Conservation (phyloP, 2,113 vertebrate species). For the Zeus faber region DNA sequence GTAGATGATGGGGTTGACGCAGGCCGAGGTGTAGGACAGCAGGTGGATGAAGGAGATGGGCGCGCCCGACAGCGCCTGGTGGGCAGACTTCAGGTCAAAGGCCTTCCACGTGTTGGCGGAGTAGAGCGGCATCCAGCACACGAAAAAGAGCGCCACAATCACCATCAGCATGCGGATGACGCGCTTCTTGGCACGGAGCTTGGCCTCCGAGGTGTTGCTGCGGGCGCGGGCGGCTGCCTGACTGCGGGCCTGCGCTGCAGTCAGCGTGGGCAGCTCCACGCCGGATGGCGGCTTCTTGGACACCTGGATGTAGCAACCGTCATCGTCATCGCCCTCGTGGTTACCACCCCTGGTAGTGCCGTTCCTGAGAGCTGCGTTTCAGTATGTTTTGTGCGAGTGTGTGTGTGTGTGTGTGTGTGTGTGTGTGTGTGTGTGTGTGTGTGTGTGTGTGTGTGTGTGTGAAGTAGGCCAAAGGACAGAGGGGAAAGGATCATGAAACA, state of each 20-base stretch:
- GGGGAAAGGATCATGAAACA: neutral
- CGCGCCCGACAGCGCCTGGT: slow-evolving; percentile 76
- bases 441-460: neutral
- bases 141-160: slow-evolving; percentile 90
- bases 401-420: neutral
- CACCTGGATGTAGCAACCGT: slow-evolving; percentile 88
- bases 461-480: neutral
- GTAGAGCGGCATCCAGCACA: slow-evolving; percentile 94
- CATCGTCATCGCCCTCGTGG: slow-evolving; percentile 69
- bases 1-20: slow-evolving; percentile 93
- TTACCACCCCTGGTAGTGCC: neutral
- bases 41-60: slow-evolving; percentile 97
- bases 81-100: slow-evolving; percentile 76
- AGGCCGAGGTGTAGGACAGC: slow-evolving; percentile 85
- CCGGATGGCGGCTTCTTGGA: slow-evolving; percentile 62
- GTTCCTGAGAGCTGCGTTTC: slow-evolving; percentile 64
- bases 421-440: neutral
- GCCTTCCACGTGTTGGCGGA: slow-evolving; percentile 91
- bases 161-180: slow-evolving; percentile 94
- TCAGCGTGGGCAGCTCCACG: slow-evolving; percentile 81
- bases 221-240: slow-evolving; percentile 52
- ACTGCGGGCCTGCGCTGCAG: slow-evolving; percentile 13
- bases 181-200: slow-evolving; percentile 86
- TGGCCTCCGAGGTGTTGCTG: slow-evolving; percentile 80
- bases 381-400: neutral